These are phyloP conservation scores for Argya squamiceps DNA, from an alignment of 2,797 vertebrate genomes.

Conservation along the genomic window DNA sequence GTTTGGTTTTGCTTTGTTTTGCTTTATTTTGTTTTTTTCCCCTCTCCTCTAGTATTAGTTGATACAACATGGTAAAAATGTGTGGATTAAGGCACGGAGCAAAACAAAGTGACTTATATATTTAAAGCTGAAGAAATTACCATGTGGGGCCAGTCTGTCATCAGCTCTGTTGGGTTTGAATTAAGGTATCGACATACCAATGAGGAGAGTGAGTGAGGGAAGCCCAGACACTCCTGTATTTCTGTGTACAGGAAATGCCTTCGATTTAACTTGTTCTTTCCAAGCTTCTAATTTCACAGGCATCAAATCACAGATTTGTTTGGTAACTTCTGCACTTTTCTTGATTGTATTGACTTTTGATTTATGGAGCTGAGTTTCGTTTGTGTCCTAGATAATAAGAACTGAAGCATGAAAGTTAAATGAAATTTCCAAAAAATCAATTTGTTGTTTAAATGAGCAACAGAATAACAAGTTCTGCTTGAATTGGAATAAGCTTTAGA, in stretches of 20 bases:
- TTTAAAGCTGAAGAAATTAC: background rate
- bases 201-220: background rate
- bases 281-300: constrained; percentile 18
- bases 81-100: background rate
- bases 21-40: background rate
- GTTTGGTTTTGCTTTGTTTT: background rate
- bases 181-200: background rate
- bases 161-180: background rate
- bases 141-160: background rate
- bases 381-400: background rate
- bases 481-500: background rate
- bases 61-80: background rate
- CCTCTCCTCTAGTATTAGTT: background rate
- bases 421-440: constrained; percentile 52
- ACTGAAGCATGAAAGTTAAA: constrained; percentile 37
- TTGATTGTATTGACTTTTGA: background rate
- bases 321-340: background rate
- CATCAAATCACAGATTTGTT: constrained; percentile 27
- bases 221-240: background rate
- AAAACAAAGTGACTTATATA: background rate
- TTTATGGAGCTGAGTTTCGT: constrained; percentile 36
- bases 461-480: constrained; percentile 9
- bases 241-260: background rate
- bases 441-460: constrained; percentile 33
- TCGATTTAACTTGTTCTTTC: background rate